Evolutionary conservation across 2,888 invertebrate species (phyloP).

Genomic region (Drosophila niveifrons): DNA sequence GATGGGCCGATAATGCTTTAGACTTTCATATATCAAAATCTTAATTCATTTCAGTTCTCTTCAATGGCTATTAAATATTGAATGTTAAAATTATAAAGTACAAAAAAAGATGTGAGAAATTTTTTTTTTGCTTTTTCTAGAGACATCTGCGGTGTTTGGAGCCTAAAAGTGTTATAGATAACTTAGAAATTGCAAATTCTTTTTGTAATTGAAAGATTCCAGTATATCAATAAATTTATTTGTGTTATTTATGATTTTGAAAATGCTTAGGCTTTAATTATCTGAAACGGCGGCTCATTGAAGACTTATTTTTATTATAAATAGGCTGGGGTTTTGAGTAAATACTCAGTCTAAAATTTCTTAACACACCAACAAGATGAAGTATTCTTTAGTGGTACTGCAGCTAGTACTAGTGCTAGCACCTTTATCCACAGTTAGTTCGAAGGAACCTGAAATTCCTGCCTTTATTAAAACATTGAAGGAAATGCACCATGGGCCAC

Average conservation of each 20-base stretch:
- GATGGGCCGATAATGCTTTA: too few relatives aligned
- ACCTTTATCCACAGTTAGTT: slow-evolving; percentile 28
- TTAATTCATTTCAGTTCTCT: too few relatives aligned
- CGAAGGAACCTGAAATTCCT: slow-evolving; percentile 11
- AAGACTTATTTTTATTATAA: slow-evolving; percentile 46
- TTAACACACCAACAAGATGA: slow-evolving; percentile 52
- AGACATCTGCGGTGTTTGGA: too few relatives aligned
- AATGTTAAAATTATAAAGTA: too few relatives aligned
- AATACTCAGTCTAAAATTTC: slow-evolving; percentile 54
- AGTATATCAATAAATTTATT: not conserved
- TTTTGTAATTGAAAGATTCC: not conserved
- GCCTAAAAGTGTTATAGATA: too few relatives aligned
- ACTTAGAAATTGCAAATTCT: not conserved
- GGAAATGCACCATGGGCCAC: slow-evolving; percentile 51
- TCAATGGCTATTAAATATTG: too few relatives aligned
- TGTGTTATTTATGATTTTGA: not conserved
- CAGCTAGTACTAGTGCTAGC: slow-evolving; percentile 14
- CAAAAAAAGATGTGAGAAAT: too few relatives aligned
- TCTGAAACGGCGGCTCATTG: not conserved
- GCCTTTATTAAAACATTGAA: slow-evolving; percentile 40
- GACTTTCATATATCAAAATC: too few relatives aligned
- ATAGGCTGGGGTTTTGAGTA: slow-evolving; percentile 38
- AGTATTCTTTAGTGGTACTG: slow-evolving; percentile 27
- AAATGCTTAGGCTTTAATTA: too few relatives aligned
- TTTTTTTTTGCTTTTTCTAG: too few relatives aligned